Conservation (phyloP, 2,797 vertebrate genomes). For the Lacerta bilineata region DNA sequence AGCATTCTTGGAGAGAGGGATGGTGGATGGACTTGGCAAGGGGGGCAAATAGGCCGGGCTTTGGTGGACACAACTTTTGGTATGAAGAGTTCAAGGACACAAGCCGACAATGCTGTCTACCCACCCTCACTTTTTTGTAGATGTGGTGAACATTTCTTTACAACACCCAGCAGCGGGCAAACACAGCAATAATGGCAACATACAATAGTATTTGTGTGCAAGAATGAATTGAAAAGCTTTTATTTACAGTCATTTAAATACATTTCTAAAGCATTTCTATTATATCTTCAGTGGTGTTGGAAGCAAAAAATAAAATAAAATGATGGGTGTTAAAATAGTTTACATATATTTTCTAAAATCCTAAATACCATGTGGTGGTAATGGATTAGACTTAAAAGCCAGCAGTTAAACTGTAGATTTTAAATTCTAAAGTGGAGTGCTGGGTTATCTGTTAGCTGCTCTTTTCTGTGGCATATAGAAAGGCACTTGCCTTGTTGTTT, state of each 20-base stretch:
- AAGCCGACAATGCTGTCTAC: neutral
- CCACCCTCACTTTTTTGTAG: neutral
- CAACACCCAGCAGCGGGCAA: neutral
- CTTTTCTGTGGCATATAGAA: neutral
- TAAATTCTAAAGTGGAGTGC: neutral
- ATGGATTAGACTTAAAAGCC: neutral
- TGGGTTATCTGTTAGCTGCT: neutral
- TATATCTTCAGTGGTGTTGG: neutral
- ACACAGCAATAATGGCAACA: neutral
- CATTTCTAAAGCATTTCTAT: neutral
- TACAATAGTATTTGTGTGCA: neutral
- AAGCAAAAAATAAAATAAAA: neutral
- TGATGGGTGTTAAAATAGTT: neutral
- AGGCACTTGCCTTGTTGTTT: neutral
- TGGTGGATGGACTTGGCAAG: neutral
- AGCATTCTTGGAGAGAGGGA: neutral
- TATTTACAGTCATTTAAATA: neutral
- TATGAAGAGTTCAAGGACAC: neutral
- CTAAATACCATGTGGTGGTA: neutral
- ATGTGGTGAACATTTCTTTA: neutral
- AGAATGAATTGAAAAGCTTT: conserved; percentile 4
- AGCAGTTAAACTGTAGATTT: neutral
- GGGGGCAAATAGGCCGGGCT: neutral
- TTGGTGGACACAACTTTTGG: neutral
- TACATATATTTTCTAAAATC: neutral